Conservation (phyloP, 2,888 invertebrate species). For the Pseudococcus longispinus region DNA sequence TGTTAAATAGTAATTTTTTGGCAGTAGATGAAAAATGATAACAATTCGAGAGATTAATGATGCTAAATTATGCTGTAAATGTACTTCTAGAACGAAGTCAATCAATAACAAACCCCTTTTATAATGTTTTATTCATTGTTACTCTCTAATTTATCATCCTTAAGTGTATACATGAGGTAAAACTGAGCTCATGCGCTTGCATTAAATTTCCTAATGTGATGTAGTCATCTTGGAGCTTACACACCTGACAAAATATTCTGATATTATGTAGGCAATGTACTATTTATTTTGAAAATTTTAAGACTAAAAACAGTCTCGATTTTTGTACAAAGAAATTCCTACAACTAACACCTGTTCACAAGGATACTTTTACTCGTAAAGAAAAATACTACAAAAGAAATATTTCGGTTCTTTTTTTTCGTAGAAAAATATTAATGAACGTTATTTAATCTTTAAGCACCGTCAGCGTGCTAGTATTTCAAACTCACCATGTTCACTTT, state of each 20-base stretch:
- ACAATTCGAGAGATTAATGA: conserved; percentile 15
- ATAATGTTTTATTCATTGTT: conserved; percentile 32
- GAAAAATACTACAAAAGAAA: neutral
- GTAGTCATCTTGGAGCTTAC: neutral
- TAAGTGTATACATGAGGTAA: neutral
- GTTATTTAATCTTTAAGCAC: neutral
- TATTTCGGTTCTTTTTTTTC: neutral
- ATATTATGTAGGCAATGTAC: neutral
- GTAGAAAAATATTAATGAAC: neutral
- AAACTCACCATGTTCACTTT: neutral
- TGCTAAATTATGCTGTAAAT: neutral
- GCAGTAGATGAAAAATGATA: neutral
- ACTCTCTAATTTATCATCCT: neutral
- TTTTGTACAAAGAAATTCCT: no score
- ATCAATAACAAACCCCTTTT: conserved; percentile 17
- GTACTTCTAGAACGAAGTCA: neutral
- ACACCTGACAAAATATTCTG: neutral
- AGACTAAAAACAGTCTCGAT: no score
- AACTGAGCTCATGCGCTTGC: neutral
- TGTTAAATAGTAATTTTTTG: neutral
- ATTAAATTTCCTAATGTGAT: neutral
- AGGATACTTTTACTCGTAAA: neutral
- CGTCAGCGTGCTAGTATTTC: neutral
- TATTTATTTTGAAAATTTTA: no score
- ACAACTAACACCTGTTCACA: neutral